Conservation (phyloP, 2,888 invertebrate genomes). For the Cryptocephalus moraei region DNA sequence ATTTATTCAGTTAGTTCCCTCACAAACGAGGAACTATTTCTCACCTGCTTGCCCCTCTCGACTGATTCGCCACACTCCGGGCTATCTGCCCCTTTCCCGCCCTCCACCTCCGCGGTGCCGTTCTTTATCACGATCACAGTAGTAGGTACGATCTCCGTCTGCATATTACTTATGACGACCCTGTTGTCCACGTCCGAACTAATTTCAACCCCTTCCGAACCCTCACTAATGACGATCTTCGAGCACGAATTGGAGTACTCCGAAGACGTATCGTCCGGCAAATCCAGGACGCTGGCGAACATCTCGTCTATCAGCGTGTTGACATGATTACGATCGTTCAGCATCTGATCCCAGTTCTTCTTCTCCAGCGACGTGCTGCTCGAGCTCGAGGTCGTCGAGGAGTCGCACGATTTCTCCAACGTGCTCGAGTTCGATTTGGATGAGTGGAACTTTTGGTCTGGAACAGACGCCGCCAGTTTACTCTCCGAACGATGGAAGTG, state of each 20-base stretch:
- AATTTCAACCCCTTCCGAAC: too few species aligned
- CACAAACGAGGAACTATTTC: too few species aligned
- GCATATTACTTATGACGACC: neutral
- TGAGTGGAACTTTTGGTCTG: slow-evolving; percentile 3
- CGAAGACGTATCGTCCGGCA: slow-evolving; percentile 1
- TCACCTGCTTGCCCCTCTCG: slow-evolving; percentile 5
- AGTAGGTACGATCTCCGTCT: slow-evolving; percentile 4
- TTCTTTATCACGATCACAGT: slow-evolving; percentile 18
- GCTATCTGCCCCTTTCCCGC: neutral
- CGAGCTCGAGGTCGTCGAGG: slow-evolving; percentile 6
- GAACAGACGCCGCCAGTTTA: neutral
- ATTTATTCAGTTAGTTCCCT: too few species aligned
- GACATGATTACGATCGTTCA: slow-evolving; percentile 33
- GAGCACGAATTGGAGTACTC: neutral
- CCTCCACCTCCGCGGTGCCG: slow-evolving; percentile 5
- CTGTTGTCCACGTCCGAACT: neutral
- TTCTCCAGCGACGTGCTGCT: slow-evolving; percentile 10
- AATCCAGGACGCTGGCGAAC: slow-evolving; percentile 34
- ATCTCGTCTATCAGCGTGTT: slow-evolving; percentile 36
- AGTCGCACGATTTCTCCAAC: slow-evolving; percentile 6
- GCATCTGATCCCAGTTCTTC: slow-evolving; percentile 21
- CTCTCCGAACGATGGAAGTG: too few species aligned
- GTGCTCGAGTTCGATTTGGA: slow-evolving; percentile 8
- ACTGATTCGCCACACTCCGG: neutral
- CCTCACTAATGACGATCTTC: neutral